Percentiles rank a stretch among this genome's conserved stretches.
phyloP scores from a whole-genome alignment of 2,888 invertebrate genomes.

The Melieria crassipennis region DNA sequence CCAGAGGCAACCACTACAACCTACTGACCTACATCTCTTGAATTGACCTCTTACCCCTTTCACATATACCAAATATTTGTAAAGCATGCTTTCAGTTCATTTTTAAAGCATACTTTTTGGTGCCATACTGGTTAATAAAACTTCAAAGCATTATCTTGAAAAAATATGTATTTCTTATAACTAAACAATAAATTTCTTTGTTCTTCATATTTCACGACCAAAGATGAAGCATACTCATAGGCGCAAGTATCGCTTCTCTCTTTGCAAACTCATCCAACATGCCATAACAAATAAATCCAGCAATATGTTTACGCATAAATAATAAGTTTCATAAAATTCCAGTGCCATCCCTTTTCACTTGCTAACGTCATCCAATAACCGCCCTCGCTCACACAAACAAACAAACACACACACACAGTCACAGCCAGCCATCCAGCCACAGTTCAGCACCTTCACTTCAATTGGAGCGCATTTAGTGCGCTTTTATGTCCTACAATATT shows the following conservation, averaged over 20 bases:
- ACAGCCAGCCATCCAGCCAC: too few relatives aligned
- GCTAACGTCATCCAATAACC: not conserved
- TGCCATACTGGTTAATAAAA: too few relatives aligned
- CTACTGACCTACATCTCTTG: too few relatives aligned
- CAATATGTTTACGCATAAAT: constrained; percentile 9
- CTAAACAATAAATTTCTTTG: too few relatives aligned
- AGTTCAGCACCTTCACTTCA: not conserved
- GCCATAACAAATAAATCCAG: not conserved
- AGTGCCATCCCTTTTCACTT: not conserved
- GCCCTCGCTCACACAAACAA: not conserved
- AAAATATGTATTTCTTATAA: too few relatives aligned
- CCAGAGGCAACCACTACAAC: too few relatives aligned
- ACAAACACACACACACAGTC: not conserved
- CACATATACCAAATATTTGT: too few relatives aligned
- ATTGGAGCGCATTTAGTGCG: not conserved
- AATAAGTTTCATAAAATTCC: not conserved
- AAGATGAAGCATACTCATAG: not conserved
- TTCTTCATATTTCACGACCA: not conserved
- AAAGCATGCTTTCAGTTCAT: too few relatives aligned
- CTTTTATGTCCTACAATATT: not conserved
- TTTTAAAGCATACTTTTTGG: too few relatives aligned
- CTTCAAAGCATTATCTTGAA: too few relatives aligned
- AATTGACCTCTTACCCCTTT: too few relatives aligned
- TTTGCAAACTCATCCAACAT: not conserved
- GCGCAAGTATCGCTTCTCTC: not conserved